phyloP scores from a whole-genome alignment of 1,140 invertebrate genomes.

The Achatina immaculata region DNA sequence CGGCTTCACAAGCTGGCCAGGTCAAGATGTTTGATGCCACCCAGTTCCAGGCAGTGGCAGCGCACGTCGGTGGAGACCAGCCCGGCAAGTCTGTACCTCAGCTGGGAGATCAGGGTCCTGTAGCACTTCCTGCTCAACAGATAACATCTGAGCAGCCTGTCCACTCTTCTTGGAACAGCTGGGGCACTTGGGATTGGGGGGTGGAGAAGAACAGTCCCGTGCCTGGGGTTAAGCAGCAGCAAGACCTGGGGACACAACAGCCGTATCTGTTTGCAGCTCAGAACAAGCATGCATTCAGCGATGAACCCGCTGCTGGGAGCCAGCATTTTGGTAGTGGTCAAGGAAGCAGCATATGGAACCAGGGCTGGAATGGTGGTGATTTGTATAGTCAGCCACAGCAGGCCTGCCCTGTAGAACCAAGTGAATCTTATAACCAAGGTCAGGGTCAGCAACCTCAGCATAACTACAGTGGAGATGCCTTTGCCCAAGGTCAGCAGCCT shows the following conservation, averaged over 20 bases:
- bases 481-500: not conserved
- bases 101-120: not conserved
- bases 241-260: not conserved
- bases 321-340: not conserved
- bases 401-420: not conserved
- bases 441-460: not conserved
- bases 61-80: not conserved
- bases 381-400: not conserved
- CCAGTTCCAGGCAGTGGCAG: slow-evolving; percentile 42
- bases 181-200: slow-evolving; percentile 47
- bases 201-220: not conserved
- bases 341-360: slow-evolving; percentile 14
- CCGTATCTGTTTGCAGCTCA: not conserved
- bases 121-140: not conserved
- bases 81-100: not conserved
- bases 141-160: not conserved
- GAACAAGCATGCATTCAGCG: not conserved
- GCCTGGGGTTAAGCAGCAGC: not conserved
- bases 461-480: not conserved
- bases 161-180: slow-evolving; percentile 41
- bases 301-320: not conserved
- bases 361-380: not conserved
- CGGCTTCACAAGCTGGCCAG: slow-evolving; percentile 30
- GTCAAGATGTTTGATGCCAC: slow-evolving; percentile 59
- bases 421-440: not conserved